A percentile compares a stretch with the other conserved stretches of the same genome.
Conservation (phyloP, 2,797 vertebrate genomes). For the Ambastaia sidthimunki region DNA sequence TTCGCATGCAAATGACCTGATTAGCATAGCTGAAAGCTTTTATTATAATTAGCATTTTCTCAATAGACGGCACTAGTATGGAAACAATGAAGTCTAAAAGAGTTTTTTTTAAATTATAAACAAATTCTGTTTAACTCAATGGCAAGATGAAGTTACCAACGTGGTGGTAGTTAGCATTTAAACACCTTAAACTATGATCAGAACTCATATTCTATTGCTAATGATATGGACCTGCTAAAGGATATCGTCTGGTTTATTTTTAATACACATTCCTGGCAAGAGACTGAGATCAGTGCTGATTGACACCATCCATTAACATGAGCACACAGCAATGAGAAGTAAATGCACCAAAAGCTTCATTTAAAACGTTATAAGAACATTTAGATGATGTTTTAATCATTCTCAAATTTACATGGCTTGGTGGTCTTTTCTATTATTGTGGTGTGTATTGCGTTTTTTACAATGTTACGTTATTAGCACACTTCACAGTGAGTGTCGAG, state of each 20-base stretch:
- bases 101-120: constrained; percentile 52
- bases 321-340: background rate
- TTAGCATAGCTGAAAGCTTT: constrained; percentile 79
- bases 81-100: constrained; percentile 65
- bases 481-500: constrained; percentile 47
- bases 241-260: constrained; percentile 54
- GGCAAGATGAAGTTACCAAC: constrained; percentile 1
- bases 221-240: constrained; percentile 40
- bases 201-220: constrained; percentile 21
- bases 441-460: constrained; percentile 3
- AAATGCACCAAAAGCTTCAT: constrained; percentile 17
- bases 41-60: constrained; percentile 74
- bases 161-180: background rate
- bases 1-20: constrained; percentile 79
- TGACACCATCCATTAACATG: background rate
- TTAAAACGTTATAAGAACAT: background rate
- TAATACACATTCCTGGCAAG: constrained; percentile 51
- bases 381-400: background rate
- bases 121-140: background rate
- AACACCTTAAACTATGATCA: background rate
- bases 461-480: constrained; percentile 57
- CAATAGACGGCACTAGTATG: constrained; percentile 66
- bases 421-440: background rate
- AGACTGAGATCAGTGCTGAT: constrained; percentile 8
- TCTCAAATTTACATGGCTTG: constrained; percentile 7